Percentiles rank a stretch among this genome's conserved stretches.
Evolutionary conservation across 2,797 vertebrate genomes (phyloP).

Genomic region (Falco naumanni): DNA sequence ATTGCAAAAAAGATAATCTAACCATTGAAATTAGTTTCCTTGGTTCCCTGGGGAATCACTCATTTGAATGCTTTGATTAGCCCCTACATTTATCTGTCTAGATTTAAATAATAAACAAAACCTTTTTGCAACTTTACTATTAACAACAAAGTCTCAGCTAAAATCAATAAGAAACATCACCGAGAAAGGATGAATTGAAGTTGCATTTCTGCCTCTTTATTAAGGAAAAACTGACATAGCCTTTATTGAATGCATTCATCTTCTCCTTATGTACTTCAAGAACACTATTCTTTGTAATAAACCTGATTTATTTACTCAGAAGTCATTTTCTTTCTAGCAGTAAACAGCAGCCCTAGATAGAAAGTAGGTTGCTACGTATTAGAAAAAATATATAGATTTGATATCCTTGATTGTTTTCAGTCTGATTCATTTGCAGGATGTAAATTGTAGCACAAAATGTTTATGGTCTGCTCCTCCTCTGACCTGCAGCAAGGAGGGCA

Average conservation of each 20-base stretch:
- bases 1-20: background rate
- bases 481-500: background rate
- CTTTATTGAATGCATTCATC: background rate
- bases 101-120: background rate
- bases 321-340: background rate
- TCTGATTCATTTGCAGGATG: background rate
- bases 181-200: background rate
- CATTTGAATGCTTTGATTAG: background rate
- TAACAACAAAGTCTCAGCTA: background rate
- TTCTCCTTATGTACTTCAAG: background rate
- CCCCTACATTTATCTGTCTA: background rate
- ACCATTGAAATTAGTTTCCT: background rate
- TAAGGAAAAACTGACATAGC: background rate
- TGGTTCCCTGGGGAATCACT: background rate
- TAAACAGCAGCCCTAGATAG: background rate
- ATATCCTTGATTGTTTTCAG: background rate
- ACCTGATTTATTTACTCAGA: background rate
- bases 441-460: background rate
- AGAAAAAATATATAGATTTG: background rate
- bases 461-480: background rate
- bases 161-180: background rate
- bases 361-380: background rate
- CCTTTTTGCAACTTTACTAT: background rate
- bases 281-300: background rate
- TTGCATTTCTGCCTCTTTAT: background rate